Conservation (phyloP, 2,797 vertebrate species). For the Scarus forsteni region DNA sequence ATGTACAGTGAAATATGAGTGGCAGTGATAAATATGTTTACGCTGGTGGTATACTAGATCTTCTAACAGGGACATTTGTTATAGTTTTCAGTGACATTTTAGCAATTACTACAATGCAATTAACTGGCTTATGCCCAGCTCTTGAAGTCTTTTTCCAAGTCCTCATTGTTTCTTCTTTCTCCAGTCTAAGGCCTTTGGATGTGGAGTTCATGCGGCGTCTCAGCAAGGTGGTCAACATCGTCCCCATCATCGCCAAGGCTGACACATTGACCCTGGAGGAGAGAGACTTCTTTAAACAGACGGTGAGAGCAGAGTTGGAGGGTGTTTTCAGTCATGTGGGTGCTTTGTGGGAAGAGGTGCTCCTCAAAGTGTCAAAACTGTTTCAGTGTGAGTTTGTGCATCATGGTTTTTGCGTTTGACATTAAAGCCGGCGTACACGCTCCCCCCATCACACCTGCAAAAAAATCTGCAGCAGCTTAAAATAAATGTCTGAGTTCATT, state of each 20-base stretch:
- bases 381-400: neutral
- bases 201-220: slow-evolving; percentile 98
- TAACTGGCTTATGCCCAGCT: too few species aligned
- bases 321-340: neutral
- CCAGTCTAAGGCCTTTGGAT: slow-evolving; percentile 92
- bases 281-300: slow-evolving; percentile 93
- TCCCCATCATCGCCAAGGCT: slow-evolving; percentile 96
- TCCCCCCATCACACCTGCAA: slow-evolving; percentile 26
- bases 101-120: too few species aligned
- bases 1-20: too few species aligned
- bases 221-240: slow-evolving; percentile 98
- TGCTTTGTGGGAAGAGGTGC: neutral
- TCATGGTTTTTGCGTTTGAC: neutral
- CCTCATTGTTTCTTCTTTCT: slow-evolving; percentile 6
- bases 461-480: slow-evolving; percentile 15
- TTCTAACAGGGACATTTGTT: too few species aligned
- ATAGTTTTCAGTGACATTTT: too few species aligned
- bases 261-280: slow-evolving; percentile 97
- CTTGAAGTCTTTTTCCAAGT: neutral
- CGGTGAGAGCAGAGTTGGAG: slow-evolving; percentile 80
- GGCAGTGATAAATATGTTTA: too few species aligned
- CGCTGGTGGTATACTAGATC: too few species aligned
- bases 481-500: slow-evolving; percentile 27
- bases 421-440: neutral
- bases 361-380: slow-evolving; percentile 4